Percentiles rank a stretch among this genome's conserved stretches.
Evolutionary conservation across 2,113 vertebrate species (phyloP).

Genomic region (Coracopsis vasa): DNA sequence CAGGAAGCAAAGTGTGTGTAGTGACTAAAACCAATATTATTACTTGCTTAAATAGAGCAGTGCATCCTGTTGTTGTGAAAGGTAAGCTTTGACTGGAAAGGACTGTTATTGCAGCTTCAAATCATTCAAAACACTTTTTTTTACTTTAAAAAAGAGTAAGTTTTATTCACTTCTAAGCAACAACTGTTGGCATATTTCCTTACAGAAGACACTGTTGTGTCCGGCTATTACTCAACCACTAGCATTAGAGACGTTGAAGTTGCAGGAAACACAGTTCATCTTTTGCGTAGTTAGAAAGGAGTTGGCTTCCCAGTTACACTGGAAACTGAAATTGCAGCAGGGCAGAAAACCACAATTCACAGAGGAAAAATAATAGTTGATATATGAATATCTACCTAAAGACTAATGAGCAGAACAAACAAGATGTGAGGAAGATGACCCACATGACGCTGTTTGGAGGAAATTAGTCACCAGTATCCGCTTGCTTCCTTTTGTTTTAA

Average conservation of each 20-base stretch:
- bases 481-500: slow-evolving; percentile 11
- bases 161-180: background rate
- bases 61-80: slow-evolving; percentile 43
- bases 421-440: background rate
- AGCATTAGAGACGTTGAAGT: background rate
- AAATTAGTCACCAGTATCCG: slow-evolving; percentile 61
- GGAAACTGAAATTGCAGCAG: slow-evolving; percentile 42
- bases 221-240: slow-evolving; percentile 51
- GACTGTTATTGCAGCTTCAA: slow-evolving; percentile 29
- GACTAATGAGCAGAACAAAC: slow-evolving; percentile 34
- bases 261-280: slow-evolving; percentile 61
- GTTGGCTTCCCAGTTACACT: slow-evolving; percentile 53
- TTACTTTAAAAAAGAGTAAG: background rate
- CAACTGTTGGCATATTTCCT: slow-evolving; percentile 16
- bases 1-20: background rate
- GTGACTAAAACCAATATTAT: slow-evolving; percentile 37
- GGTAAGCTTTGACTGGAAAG: slow-evolving; percentile 35
- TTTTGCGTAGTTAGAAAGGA: slow-evolving; percentile 55
- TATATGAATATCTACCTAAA: slow-evolving; percentile 32
- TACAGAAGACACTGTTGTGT: slow-evolving; percentile 38
- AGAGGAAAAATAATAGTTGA: slow-evolving; percentile 25
- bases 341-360: slow-evolving; percentile 67
- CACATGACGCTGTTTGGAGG: slow-evolving; percentile 19
- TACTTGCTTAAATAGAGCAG: background rate
- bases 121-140: slow-evolving; percentile 2